Conservation (phyloP, 2,113 vertebrate genomes). For the Zootoca vivipara region DNA sequence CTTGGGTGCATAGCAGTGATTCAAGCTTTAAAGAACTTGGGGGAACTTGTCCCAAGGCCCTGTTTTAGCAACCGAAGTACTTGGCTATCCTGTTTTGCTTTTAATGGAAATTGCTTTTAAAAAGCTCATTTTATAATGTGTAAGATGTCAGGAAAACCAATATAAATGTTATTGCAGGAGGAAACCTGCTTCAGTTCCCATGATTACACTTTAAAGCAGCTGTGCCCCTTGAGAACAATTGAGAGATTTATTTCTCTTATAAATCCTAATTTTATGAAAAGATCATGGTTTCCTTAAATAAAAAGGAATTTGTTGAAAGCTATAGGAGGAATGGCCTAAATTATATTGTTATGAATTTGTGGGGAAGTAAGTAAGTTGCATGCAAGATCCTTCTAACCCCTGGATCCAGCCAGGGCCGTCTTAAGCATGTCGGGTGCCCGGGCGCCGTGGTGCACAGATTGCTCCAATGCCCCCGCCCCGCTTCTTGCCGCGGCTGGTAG, state of each 20-base stretch:
- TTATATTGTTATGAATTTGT: neutral
- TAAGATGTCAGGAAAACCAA: conserved; percentile 61
- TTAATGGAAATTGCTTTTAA: conserved; percentile 46
- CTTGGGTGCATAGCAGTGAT: neutral
- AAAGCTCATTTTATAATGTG: conserved; percentile 59
- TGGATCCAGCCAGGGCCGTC: too few species aligned
- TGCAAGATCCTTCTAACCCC: too few species aligned
- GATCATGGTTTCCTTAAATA: conserved; percentile 14
- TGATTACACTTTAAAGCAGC: conserved; percentile 62
- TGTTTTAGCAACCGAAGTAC: conserved; percentile 44
- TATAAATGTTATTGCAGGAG: conserved; percentile 64
- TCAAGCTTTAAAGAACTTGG: neutral
- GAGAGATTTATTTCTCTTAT: conserved; percentile 68
- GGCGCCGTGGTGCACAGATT: too few species aligned
- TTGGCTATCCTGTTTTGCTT: conserved; percentile 41
- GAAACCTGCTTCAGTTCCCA: conserved; percentile 66
- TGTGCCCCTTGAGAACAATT: conserved; percentile 62
- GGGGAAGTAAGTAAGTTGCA: too few species aligned
- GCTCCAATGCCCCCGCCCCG: too few species aligned
- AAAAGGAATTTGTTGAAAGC: conserved; percentile 47
- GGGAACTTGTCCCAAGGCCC: neutral
- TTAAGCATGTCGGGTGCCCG: too few species aligned
- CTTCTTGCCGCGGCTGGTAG: too few species aligned
- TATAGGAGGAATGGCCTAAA: neutral
- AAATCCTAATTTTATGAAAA: conserved; percentile 60